Percentiles rank a stretch among this genome's conserved stretches.
These are phyloP conservation scores for Cyphomyrus plagiostoma DNA, from an alignment of 2,113 vertebrate species.

Conservation along the genomic window DNA sequence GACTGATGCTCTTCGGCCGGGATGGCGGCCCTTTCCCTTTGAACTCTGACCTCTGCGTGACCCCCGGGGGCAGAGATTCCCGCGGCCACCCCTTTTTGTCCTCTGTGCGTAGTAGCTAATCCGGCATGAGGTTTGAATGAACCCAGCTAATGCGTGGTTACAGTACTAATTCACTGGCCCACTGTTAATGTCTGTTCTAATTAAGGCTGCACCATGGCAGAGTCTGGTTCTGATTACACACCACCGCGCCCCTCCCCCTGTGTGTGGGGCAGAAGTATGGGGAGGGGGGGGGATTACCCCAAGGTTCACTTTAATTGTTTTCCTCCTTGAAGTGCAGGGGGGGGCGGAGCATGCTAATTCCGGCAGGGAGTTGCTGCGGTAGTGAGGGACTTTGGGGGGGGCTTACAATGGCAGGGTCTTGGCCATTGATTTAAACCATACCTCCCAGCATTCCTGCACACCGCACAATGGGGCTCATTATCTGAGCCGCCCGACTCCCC, in stretches of 20 bases:
- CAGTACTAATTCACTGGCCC: slow-evolving; percentile 83
- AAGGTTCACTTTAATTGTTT: slow-evolving; percentile 77
- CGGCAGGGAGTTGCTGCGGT: slow-evolving; percentile 36
- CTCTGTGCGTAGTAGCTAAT: slow-evolving; percentile 82
- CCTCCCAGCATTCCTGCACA: slow-evolving; percentile 43
- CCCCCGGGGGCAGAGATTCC: slow-evolving; percentile 74
- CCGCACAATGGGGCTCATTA: slow-evolving; percentile 49
- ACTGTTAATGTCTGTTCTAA: slow-evolving; percentile 85
- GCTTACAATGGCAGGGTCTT: slow-evolving; percentile 44
- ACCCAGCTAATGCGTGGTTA: slow-evolving; percentile 75
- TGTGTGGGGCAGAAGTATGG: slow-evolving; percentile 44
- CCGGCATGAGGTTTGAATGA: slow-evolving; percentile 82
- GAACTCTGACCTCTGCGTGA: slow-evolving; percentile 78
- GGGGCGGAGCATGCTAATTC: slow-evolving; percentile 55
- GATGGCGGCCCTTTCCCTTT: slow-evolving; percentile 68
- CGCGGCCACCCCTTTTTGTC: slow-evolving; percentile 86
- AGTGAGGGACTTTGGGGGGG: slow-evolving; percentile 31
- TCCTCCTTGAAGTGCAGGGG: slow-evolving; percentile 71
- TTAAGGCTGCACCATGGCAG: slow-evolving; percentile 85
- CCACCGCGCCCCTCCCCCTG: slow-evolving; percentile 53
- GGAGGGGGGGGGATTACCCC: slow-evolving; percentile 68
- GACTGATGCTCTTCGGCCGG: slow-evolving; percentile 62
- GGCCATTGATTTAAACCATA: slow-evolving; percentile 55
- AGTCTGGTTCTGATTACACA: slow-evolving; percentile 62
- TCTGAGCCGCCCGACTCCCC: slow-evolving; percentile 26